Evolutionary conservation across 2,797 vertebrate species (phyloP), one percentile per base, ranked within the genome.

Genomic region (Melanotaenia maccullochi): DNA sequence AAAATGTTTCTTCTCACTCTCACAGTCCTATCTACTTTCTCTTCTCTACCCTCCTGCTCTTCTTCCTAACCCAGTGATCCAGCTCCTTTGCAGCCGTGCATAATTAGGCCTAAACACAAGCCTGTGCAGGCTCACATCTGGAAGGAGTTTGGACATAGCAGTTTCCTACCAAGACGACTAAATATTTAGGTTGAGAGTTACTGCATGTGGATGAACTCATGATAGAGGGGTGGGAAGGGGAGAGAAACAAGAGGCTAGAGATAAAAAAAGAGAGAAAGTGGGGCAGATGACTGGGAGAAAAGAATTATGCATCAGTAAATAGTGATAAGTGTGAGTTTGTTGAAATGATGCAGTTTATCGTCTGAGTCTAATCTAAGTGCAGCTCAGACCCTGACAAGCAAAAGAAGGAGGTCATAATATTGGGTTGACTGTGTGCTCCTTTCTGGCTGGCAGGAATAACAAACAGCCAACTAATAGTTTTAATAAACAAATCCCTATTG

Each of bases 141-240:
- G 95, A 95, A 95, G 87, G 87, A 92, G 94, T 95, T 95, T 95
- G 87, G 94, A 92, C 92, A 95, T 94, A 88, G 94, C 94, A 94
- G 94, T 95, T 94, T 95, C 94, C 95, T 94, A 95, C 94, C 93
- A 95, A 88, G 93, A 94, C 93, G 89, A 92, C 95, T 95, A 95
- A 95, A 95, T 95, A 95, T 95, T 95, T 95, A 95, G 94, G 94
- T 95, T 95, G 91, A 94, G 93, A 94, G 93, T 95, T 93, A 93
- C 93, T 93, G 94, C 90, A 89, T 94, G 94, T 94, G 93, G 94
- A 94, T 93, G 94, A 94, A 94, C 93, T 92, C 90, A 87, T 90
- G 92, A 94, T 88, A 88, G 91, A 83, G 85, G 81, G 85, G 67
- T 78, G 86, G 90, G 89, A 82, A 78, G 65, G 73, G 71, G 68